Evolutionary conservation across 2,113 vertebrate genomes (phyloP).

Genomic region (Cryptomyrus ogoouensis): DNA sequence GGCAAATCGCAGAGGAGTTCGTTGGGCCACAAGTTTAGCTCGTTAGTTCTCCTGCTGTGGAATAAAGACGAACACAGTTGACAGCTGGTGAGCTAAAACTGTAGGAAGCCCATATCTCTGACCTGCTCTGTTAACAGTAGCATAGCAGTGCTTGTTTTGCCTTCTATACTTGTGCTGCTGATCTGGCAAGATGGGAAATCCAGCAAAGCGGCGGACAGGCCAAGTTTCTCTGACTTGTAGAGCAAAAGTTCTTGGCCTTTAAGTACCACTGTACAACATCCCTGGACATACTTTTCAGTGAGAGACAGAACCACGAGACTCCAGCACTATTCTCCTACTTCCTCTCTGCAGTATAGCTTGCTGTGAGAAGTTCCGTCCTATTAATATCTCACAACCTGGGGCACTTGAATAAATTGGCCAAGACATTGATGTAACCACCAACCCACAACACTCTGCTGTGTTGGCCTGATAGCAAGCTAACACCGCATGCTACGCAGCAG

Average conservation of each 20-base stretch:
- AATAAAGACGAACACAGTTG: not conserved
- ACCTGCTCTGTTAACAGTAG: not conserved
- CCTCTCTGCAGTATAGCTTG: constrained; percentile 24
- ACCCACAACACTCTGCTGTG: not conserved
- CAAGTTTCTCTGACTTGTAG: not conserved
- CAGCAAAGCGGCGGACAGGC: not conserved
- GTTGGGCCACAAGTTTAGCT: not conserved
- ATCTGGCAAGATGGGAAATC: not conserved
- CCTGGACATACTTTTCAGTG: not conserved
- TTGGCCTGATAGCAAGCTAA: constrained; percentile 26
- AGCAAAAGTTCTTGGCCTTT: not conserved
- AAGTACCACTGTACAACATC: not conserved
- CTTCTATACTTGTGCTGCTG: not conserved
- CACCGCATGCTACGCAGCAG: not conserved
- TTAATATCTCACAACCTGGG: constrained; percentile 24
- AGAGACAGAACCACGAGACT: not conserved
- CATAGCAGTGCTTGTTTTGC: not conserved
- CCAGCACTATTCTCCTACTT: not conserved
- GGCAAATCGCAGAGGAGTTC: not conserved
- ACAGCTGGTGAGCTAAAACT: not conserved
- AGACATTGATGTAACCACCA: not conserved
- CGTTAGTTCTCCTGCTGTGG: not conserved
- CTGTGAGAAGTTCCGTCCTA: not conserved
- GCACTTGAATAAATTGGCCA: not conserved
- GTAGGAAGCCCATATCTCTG: not conserved